Percentiles rank a stretch among this genome's conserved stretches.
phyloP scores from a whole-genome alignment of 2,113 vertebrate genomes.

The Scomber scombrus region DNA sequence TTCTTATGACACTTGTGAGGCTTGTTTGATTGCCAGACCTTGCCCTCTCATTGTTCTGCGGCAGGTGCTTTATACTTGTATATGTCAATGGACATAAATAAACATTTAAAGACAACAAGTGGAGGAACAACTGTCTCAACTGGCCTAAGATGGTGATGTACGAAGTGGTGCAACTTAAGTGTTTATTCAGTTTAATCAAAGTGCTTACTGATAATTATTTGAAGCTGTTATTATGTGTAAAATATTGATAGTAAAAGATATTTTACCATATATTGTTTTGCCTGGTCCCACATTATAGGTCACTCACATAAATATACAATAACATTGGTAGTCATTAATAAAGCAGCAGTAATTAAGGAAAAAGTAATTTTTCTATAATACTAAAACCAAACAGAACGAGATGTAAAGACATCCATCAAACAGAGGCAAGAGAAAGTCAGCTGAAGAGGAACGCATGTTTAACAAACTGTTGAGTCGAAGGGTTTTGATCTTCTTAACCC shows the following conservation, averaged over 20 bases:
- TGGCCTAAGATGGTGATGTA: neutral
- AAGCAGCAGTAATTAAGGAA: neutral
- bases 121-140: neutral
- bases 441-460: neutral
- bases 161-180: neutral
- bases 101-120: neutral
- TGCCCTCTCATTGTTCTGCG: slow-evolving; percentile 6
- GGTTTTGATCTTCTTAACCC: neutral
- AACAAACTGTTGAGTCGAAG: slow-evolving; percentile 6
- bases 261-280: no score
- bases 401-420: neutral
- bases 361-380: neutral
- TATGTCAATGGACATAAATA: slow-evolving; percentile 11
- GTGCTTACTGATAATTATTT: neutral
- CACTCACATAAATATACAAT: no score
- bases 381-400: neutral
- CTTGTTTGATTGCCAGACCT: slow-evolving; percentile 29
- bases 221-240: neutral
- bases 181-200: neutral
- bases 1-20: slow-evolving; percentile 29
- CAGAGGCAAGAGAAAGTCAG: neutral
- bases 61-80: slow-evolving; percentile 17
- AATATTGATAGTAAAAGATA: no score
- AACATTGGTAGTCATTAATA: neutral
- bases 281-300: no score